Conservation (phyloP, 2,888 invertebrate species). For the Listrodromus nycthemerus region DNA sequence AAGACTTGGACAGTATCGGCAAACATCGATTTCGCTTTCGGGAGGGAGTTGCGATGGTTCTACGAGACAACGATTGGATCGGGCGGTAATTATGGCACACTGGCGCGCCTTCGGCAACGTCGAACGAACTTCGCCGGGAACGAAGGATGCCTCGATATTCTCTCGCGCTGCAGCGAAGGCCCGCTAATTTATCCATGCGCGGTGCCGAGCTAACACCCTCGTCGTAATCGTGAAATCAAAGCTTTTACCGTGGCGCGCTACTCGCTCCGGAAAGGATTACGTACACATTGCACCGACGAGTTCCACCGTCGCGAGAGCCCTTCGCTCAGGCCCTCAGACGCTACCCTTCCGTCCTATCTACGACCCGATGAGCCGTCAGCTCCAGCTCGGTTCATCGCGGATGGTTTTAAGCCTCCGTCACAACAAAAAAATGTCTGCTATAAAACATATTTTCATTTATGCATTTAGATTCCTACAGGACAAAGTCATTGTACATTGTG, state of each 20-base stretch:
- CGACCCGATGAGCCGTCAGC: constrained; percentile 32
- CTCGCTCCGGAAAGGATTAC: constrained; percentile 29
- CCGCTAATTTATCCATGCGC: constrained; percentile 60
- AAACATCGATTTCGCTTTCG: constrained; percentile 42
- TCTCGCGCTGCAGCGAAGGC: constrained; percentile 8
- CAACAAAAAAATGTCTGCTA: constrained; percentile 31
- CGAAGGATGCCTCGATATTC: constrained; percentile 43
- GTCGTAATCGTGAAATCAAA: constrained; percentile 62
- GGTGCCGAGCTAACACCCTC: constrained; percentile 38
- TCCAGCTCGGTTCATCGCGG: constrained; percentile 43
- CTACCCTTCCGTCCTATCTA: constrained; percentile 9
- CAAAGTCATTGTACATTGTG: no score
- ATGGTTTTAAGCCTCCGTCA: constrained; percentile 52
- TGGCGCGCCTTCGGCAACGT: constrained; percentile 44
- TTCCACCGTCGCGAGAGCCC: constrained; percentile 56
- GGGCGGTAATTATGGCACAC: constrained; percentile 63
- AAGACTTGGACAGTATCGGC: constrained; percentile 28
- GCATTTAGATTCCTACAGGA: no score
- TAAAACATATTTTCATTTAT: background rate
- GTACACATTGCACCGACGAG: constrained; percentile 29
- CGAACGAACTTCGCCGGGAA: constrained; percentile 54
- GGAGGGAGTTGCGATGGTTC: background rate
- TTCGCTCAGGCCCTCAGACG: constrained; percentile 59
- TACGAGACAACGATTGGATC: constrained; percentile 23
- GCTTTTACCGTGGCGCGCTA: constrained; percentile 58